phyloP scores from a whole-genome alignment of 2,888 invertebrate genomes.

The Spilosoma lubricipeda region DNA sequence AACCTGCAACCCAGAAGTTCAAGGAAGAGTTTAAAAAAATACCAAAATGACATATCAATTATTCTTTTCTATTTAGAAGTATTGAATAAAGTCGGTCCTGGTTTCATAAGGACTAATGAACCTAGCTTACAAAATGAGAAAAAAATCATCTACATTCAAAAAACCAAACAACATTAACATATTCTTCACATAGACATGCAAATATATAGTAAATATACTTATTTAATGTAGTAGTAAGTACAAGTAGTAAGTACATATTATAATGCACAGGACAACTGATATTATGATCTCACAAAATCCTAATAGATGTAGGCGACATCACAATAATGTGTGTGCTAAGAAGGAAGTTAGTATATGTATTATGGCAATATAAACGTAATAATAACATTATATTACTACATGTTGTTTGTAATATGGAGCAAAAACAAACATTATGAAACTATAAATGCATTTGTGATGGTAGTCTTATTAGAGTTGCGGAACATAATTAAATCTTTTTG shows the following conservation, averaged over 20 bases:
- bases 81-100: too few species aligned
- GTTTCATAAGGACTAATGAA: too few species aligned
- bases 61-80: too few species aligned
- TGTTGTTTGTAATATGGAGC: conserved; percentile 19
- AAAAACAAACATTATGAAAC: conserved; percentile 36
- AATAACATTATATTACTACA: conserved; percentile 6
- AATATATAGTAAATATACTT: too few species aligned
- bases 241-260: too few species aligned
- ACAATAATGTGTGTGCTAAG: conserved; percentile 20
- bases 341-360: conserved; percentile 1
- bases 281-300: not conserved
- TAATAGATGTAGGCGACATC: conserved; percentile 25
- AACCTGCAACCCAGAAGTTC: too few species aligned
- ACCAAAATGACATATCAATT: too few species aligned
- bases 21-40: too few species aligned
- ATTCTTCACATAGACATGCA: too few species aligned
- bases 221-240: too few species aligned
- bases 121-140: too few species aligned
- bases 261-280: too few species aligned
- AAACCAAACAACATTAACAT: not conserved
- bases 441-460: conserved; percentile 32
- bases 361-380: not conserved
- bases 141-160: not conserved
- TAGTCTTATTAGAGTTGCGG: conserved; percentile 25
- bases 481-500: conserved; percentile 23